phyloP scores from a whole-genome alignment of 2,113 vertebrate species.

The Puntigrus tetrazona region DNA sequence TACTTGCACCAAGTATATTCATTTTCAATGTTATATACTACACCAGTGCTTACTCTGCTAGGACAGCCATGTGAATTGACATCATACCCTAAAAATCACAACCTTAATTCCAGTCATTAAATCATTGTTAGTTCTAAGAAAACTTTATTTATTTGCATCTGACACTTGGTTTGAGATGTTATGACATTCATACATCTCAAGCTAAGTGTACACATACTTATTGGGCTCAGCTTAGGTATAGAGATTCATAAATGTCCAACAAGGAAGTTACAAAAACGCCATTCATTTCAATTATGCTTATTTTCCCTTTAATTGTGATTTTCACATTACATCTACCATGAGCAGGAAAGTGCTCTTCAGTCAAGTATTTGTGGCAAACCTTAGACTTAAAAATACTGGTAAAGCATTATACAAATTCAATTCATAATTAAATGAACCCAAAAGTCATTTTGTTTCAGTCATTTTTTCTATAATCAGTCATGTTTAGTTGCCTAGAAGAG shows the following conservation, averaged over 20 bases:
- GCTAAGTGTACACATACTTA: neutral
- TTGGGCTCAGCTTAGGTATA: neutral
- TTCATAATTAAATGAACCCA: neutral
- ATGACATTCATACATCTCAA: neutral
- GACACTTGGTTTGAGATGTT: neutral
- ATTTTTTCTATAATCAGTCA: neutral
- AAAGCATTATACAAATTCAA: neutral
- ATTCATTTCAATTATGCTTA: neutral
- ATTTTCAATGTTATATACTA: neutral
- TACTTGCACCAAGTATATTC: no score
- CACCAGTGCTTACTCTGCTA: neutral
- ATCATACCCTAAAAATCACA: neutral
- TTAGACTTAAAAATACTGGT: neutral
- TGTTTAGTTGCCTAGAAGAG: neutral
- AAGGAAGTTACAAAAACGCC: neutral
- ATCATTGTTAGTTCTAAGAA: neutral
- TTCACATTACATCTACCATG: neutral
- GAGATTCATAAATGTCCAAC: neutral
- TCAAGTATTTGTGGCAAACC: neutral
- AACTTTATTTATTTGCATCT: neutral
- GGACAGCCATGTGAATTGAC: neutral
- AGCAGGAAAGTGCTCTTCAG: neutral
- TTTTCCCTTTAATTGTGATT: conserved; percentile 21
- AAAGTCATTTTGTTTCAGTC: neutral
- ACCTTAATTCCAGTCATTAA: neutral